Conservation (phyloP, 2,113 vertebrate genomes). For the Thermophis baileyi region DNA sequence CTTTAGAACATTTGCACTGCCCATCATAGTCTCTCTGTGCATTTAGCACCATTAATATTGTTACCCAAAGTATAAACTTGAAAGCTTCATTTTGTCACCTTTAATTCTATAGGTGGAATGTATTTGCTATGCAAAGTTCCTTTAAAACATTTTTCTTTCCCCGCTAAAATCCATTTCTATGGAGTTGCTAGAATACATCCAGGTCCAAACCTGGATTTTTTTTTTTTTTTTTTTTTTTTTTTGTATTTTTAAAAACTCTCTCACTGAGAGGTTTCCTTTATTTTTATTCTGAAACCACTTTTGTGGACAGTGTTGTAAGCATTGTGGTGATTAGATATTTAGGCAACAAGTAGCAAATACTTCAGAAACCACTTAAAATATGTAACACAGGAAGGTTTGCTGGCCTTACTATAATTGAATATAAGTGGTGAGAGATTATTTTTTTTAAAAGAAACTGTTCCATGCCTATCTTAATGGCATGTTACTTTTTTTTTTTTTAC, state of each 20-base stretch:
- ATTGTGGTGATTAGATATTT: neutral
- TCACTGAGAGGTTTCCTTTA: slow-evolving; percentile 3
- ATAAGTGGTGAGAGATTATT: slow-evolving; percentile 56
- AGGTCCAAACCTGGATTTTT: neutral
- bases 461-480: slow-evolving; percentile 63
- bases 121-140: neutral
- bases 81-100: neutral
- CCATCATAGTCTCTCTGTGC: neutral
- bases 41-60: neutral
- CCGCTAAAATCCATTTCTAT: neutral
- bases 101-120: neutral
- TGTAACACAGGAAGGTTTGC: slow-evolving; percentile 8
- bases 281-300: slow-evolving; percentile 3
- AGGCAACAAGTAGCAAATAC: neutral
- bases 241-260: neutral
- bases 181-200: neutral
- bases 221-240: neutral
- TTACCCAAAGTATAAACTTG: neutral
- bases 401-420: slow-evolving; percentile 63
- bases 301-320: neutral
- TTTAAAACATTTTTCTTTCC: neutral
- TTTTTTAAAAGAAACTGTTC: slow-evolving; percentile 25
- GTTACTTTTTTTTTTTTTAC: slow-evolving; percentile 60
- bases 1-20: neutral
- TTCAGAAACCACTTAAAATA: neutral